Evolutionary conservation across 2,888 invertebrate species (phyloP).

Genomic region (Caenorhabditis sp.): DNA sequence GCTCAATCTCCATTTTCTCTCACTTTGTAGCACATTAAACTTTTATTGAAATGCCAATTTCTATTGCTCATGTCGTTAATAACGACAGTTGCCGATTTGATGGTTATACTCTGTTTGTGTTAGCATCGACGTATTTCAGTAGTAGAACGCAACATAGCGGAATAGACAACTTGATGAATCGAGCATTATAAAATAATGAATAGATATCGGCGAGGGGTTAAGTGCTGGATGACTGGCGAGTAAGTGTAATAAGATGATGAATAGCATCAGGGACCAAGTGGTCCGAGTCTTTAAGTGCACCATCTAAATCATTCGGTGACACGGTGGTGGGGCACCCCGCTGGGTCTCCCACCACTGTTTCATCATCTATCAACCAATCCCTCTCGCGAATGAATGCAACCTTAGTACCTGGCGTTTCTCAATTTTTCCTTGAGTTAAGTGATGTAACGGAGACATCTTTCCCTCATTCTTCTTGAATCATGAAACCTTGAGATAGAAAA

Average conservation of each 20-base stretch:
- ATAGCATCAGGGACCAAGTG: constrained; percentile 43
- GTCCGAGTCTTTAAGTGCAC: constrained; percentile 54
- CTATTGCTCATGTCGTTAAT: constrained; percentile 32
- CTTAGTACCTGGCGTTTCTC: constrained; percentile 19
- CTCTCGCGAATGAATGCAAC: constrained; percentile 42
- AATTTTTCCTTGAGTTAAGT: neutral
- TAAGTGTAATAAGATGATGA: constrained; percentile 64
- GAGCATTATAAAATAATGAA: constrained; percentile 55
- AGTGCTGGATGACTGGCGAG: constrained; percentile 58
- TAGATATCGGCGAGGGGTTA: constrained; percentile 34
- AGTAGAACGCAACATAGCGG: constrained; percentile 13
- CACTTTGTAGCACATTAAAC: too few species aligned
- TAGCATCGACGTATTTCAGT: too few species aligned
- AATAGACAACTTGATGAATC: constrained; percentile 40
- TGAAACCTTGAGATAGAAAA: constrained; percentile 34
- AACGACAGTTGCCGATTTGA: constrained; percentile 12
- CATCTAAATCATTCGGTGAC: constrained; percentile 53
- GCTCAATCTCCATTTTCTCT: too few species aligned
- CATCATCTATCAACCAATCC: constrained; percentile 55
- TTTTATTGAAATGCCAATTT: too few species aligned
- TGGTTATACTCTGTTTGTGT: too few species aligned
- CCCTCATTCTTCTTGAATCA: constrained; percentile 9
- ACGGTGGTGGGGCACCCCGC: constrained; percentile 42
- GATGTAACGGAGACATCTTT: constrained; percentile 21
- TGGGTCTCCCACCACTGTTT: constrained; percentile 55